These are phyloP conservation scores for Ridgeia piscesae DNA, from an alignment of 1,140 invertebrate species.

Conservation along the genomic window DNA sequence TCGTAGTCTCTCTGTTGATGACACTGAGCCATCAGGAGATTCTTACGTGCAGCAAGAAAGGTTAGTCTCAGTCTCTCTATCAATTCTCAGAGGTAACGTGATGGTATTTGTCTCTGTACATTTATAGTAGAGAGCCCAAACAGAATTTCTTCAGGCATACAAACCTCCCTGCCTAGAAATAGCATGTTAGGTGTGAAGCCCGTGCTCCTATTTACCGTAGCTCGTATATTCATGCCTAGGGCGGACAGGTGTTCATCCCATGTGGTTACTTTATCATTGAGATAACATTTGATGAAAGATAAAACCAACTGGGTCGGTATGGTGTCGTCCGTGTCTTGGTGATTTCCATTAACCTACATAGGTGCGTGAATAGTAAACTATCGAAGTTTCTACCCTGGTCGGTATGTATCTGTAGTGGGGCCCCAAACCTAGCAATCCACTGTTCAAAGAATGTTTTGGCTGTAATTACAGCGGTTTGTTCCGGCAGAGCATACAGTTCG, in stretches of 20 bases:
- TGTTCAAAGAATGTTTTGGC: not conserved
- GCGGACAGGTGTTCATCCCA: not conserved
- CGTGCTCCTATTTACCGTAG: not conserved
- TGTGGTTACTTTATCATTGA: not conserved
- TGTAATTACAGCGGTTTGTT: not conserved
- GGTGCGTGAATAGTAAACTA: not conserved
- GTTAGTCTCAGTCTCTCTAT: not conserved
- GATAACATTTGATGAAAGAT: not conserved
- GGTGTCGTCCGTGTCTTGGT: conserved; percentile 10
- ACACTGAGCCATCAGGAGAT: too few species aligned
- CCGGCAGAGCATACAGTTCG: not conserved
- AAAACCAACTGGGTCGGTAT: not conserved
- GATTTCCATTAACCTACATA: not conserved
- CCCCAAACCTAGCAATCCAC: not conserved
- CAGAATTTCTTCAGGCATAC: not conserved
- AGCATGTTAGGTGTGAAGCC: not conserved
- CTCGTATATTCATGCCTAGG: not conserved
- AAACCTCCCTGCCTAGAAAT: not conserved
- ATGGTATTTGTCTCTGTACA: too few species aligned
- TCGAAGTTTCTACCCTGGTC: conserved; percentile 12
- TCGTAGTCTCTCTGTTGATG: too few species aligned
- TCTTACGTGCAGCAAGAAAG: not conserved
- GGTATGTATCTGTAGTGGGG: not conserved
- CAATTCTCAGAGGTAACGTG: not conserved
- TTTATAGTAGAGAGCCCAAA: too few species aligned